Evolutionary conservation across 2,888 invertebrate genomes (phyloP).

Genomic region (Spilosoma lubricipeda): DNA sequence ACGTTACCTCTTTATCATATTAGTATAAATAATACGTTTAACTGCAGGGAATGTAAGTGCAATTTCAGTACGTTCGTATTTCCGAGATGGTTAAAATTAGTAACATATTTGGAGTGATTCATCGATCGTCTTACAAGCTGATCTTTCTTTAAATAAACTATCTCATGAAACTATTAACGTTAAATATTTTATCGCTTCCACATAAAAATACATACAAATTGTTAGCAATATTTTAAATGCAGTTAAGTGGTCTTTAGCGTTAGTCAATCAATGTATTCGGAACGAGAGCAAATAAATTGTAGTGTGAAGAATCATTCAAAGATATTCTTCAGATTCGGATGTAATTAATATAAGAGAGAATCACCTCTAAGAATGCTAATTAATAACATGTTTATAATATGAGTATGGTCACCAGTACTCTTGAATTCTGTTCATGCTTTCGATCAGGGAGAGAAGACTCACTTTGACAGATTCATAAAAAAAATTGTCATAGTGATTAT

Average conservation of each 20-base stretch:
- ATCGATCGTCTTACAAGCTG: constrained; percentile 51
- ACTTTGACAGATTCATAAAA: too few species aligned
- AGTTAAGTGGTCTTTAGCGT: constrained; percentile 32
- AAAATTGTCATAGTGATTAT: constrained; percentile 20
- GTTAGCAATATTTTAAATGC: constrained; percentile 30
- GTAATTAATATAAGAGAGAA: constrained; percentile 24
- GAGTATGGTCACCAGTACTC: too few species aligned
- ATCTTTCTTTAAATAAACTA: constrained; percentile 37
- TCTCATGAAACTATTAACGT: constrained; percentile 48
- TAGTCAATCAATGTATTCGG: constrained; percentile 30
- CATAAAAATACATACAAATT: constrained; percentile 36
- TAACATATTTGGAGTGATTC: constrained; percentile 42
- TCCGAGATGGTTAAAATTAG: constrained; percentile 40
- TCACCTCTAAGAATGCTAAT: constrained; percentile 33
- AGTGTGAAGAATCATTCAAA: constrained; percentile 23
- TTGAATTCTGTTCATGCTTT: too few species aligned
- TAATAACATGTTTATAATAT: constrained; percentile 13
- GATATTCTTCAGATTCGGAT: constrained; percentile 32
- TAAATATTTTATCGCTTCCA: constrained; percentile 30
- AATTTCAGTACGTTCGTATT: constrained; percentile 27
- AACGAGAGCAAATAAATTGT: constrained; percentile 33
- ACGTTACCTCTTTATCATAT: neutral
- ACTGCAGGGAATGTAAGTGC: neutral
- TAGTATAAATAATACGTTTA: neutral
- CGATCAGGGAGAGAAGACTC: too few species aligned